A percentile compares a stretch with the other conserved stretches of the same genome.
phyloP scores from a whole-genome alignment of 23 tunicate species.

The Styela clava region DNA sequence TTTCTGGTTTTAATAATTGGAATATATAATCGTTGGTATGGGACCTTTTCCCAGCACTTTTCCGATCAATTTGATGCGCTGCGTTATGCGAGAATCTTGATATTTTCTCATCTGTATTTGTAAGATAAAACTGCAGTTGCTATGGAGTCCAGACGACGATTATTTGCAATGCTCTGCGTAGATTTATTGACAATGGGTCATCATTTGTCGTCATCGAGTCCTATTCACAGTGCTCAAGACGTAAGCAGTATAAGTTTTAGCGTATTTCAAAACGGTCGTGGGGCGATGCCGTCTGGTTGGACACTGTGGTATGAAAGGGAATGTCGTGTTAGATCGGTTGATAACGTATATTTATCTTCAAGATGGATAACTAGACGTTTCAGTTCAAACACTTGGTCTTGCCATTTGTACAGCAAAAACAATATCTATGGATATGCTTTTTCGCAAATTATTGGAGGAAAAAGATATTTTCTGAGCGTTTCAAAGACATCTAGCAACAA shows the following conservation, averaged over 20 bases:
- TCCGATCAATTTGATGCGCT: background rate
- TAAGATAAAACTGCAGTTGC: background rate
- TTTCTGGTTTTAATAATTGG: background rate
- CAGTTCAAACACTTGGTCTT: background rate
- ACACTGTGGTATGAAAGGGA: background rate
- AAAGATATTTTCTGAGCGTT: background rate
- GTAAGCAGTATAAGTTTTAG: background rate
- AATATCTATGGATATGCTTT: background rate
- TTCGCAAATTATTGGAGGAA: background rate
- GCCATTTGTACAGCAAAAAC: background rate
- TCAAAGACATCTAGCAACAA: background rate
- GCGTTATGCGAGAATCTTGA: background rate
- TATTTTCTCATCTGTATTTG: background rate
- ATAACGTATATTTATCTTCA: background rate
- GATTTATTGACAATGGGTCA: background rate
- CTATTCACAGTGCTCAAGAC: background rate
- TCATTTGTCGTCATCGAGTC: background rate
- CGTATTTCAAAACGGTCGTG: background rate
- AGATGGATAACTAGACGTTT: background rate
- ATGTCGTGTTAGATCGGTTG: background rate
- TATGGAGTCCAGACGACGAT: background rate
- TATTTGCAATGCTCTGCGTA: background rate
- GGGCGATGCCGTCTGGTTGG: background rate
- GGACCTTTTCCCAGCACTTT: background rate
- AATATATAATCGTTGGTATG: background rate